Evolutionary conservation across 2,888 invertebrate genomes (phyloP).

Genomic region (Dermolepida albohirtum): DNA sequence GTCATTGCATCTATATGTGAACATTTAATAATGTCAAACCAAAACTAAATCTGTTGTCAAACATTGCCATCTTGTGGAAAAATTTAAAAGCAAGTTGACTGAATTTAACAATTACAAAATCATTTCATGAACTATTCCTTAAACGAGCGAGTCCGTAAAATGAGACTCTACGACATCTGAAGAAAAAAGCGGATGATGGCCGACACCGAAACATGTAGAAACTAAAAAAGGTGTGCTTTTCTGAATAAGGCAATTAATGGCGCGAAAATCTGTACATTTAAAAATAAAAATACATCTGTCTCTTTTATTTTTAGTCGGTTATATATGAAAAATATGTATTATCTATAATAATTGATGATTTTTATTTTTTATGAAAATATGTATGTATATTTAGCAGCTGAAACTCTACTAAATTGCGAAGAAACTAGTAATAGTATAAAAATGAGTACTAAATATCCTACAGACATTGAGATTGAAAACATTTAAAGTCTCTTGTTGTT

Average conservation of each 20-base stretch:
- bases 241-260: constrained; percentile 61
- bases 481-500: constrained; percentile 55
- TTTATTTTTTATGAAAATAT: constrained; percentile 41
- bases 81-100: no score
- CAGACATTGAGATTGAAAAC: constrained; percentile 63
- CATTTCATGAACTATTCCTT: no score
- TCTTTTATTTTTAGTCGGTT: constrained; percentile 57
- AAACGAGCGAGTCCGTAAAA: background rate
- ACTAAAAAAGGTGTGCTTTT: constrained; percentile 54
- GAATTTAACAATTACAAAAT: no score
- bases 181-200: constrained; percentile 52
- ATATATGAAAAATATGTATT: constrained; percentile 61
- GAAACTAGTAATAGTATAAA: constrained; percentile 62
- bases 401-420: constrained; percentile 50
- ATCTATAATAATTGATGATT: constrained; percentile 42
- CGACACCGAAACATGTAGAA: constrained; percentile 40
- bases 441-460: constrained; percentile 61
- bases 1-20: no score
- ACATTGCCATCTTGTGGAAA: no score
- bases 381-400: constrained; percentile 56
- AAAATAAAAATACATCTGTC: constrained; percentile 64
- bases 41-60: no score
- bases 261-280: constrained; percentile 52
- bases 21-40: no score
- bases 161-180: constrained; percentile 10